Conservation (phyloP, 92 coral and sea anemone species). For the Parazoanthus atlanticus region DNA sequence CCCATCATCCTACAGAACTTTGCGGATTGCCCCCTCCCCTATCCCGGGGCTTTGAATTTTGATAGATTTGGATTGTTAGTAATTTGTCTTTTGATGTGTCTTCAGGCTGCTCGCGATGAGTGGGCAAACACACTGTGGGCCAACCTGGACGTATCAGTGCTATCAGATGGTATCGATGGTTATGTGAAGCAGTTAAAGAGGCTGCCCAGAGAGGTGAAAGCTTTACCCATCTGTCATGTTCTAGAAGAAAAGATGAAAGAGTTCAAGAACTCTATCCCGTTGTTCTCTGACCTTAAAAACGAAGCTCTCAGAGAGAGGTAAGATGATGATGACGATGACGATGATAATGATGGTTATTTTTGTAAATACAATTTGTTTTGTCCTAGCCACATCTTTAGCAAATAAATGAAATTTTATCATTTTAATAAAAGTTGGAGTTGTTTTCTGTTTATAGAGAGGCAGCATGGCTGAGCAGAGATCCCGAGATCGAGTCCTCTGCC, state of each 20-base stretch:
- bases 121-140: conserved; percentile 99
- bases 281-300: conserved; percentile 96
- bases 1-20: not conserved
- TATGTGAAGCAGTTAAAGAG: conserved; percentile 88
- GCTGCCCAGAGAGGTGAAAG: conserved; percentile 95
- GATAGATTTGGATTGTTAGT: too few species aligned
- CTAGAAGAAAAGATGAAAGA: conserved; percentile 99
- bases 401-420: too few species aligned
- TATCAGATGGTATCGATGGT: conserved; percentile 97
- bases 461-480: too few species aligned
- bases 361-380: not conserved
- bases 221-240: conserved; percentile 89
- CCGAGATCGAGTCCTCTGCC: too few species aligned
- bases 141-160: conserved; percentile 91
- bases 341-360: not conserved
- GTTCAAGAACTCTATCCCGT: conserved; percentile 96
- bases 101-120: conserved; percentile 96
- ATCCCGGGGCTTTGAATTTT: not conserved
- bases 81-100: not conserved
- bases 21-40: not conserved
- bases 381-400: too few species aligned
- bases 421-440: too few species aligned
- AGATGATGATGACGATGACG: not conserved
- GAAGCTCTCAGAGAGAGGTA: conserved; percentile 99
- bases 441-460: too few species aligned